These are phyloP conservation scores for Drosophila aldrichi DNA, from an alignment of 2,888 invertebrate species.

Conservation along the genomic window DNA sequence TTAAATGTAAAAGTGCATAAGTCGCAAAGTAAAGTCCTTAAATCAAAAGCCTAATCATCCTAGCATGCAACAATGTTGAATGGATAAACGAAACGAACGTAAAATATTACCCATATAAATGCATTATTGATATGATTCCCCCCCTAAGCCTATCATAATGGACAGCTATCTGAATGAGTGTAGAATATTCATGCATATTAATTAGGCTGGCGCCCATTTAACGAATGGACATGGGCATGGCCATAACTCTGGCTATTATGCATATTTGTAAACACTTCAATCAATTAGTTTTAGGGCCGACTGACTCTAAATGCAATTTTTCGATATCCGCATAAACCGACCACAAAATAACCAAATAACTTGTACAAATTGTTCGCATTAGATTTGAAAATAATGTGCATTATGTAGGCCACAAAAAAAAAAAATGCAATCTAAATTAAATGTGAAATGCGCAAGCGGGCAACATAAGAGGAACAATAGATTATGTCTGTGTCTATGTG, in stretches of 20 bases:
- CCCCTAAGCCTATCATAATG: neutral
- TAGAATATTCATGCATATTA: neutral
- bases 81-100: neutral
- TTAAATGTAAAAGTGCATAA: too few species aligned
- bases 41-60: neutral
- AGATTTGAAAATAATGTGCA: constrained; percentile 30
- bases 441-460: constrained; percentile 48
- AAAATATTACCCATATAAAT: neutral
- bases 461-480: neutral
- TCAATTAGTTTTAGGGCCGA: constrained; percentile 44
- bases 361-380: constrained; percentile 45
- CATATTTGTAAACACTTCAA: constrained; percentile 39
- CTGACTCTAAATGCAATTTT: constrained; percentile 8
- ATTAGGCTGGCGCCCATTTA: constrained; percentile 6
- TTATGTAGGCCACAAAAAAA: constrained; percentile 58
- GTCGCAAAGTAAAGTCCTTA: too few species aligned
- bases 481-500: neutral
- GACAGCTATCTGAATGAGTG: neutral
- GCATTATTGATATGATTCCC: neutral
- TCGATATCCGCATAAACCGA: constrained; percentile 34
- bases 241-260: constrained; percentile 31
- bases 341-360: constrained; percentile 65
- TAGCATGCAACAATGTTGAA: neutral
- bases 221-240: neutral
- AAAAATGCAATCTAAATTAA: constrained; percentile 70